Percentiles rank a stretch among this genome's conserved stretches.
These are phyloP conservation scores for Pitangus sulphuratus DNA, from an alignment of 2,797 vertebrate genomes.

Conservation along the genomic window DNA sequence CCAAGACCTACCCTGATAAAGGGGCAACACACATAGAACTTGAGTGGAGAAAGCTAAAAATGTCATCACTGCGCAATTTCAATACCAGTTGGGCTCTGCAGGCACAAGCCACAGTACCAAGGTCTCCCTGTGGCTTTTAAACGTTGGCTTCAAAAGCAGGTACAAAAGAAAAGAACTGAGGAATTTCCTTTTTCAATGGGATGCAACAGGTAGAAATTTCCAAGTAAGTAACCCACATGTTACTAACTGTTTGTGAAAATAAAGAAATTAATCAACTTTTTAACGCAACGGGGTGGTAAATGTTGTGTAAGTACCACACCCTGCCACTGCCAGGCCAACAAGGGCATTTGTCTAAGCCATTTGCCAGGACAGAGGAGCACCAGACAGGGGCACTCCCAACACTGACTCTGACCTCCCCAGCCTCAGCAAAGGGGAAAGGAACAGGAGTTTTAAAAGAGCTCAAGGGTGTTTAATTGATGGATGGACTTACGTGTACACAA, in stretches of 20 bases:
- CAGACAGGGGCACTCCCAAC: background rate
- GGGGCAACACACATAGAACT: background rate
- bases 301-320: background rate
- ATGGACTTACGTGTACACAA: background rate
- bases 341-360: background rate
- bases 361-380: background rate
- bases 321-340: background rate
- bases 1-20: background rate
- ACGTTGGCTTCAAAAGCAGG: background rate
- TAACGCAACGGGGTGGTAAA: background rate
- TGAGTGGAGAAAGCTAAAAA: background rate
- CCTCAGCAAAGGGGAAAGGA: accelerated
- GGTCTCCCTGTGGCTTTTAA: background rate
- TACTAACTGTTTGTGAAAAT: background rate
- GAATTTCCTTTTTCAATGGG: background rate
- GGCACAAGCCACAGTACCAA: background rate
- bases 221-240: background rate
- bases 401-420: background rate
- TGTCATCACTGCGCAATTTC: background rate
- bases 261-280: background rate
- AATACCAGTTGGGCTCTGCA: background rate
- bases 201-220: background rate
- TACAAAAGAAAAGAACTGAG: background rate
- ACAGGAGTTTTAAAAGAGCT: background rate
- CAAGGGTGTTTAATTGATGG: background rate